These are phyloP conservation scores for Oryzias javanicus DNA, from an alignment of 2,113 vertebrate genomes.

Conservation along the genomic window DNA sequence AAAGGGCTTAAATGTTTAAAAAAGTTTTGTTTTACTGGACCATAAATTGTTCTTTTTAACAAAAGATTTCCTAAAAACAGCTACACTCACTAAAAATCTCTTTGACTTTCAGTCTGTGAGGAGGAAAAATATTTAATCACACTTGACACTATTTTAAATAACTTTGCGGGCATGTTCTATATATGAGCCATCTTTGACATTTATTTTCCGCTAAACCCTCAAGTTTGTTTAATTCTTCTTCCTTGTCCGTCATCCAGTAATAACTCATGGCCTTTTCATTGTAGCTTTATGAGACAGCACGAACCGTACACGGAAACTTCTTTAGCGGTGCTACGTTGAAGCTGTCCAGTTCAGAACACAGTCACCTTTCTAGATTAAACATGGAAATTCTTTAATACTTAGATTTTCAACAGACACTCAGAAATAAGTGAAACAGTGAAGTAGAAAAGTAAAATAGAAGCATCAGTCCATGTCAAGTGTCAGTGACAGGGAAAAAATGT, in stretches of 20 bases:
- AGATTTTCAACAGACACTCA: constrained; percentile 35
- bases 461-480: constrained; percentile 8
- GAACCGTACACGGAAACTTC: constrained; percentile 33
- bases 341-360: constrained; percentile 20
- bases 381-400: constrained; percentile 44
- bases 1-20: no score
- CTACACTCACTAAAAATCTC: no score
- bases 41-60: no score
- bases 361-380: constrained; percentile 29
- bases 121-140: constrained; percentile 59
- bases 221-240: constrained; percentile 68
- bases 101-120: not conserved
- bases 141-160: constrained; percentile 47
- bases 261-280: constrained; percentile 57
- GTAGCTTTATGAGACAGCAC: constrained; percentile 39
- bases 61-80: no score
- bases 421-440: constrained; percentile 36
- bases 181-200: constrained; percentile 48
- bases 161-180: constrained; percentile 34
- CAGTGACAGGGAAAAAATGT: constrained; percentile 36
- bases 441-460: constrained; percentile 34
- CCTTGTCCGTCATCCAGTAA: constrained; percentile 67
- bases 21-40: no score
- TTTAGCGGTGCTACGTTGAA: constrained; percentile 40
- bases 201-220: constrained; percentile 58